Evolutionary conservation across 2,113 vertebrate genomes (phyloP).

Genomic region (Chamaea fasciata): DNA sequence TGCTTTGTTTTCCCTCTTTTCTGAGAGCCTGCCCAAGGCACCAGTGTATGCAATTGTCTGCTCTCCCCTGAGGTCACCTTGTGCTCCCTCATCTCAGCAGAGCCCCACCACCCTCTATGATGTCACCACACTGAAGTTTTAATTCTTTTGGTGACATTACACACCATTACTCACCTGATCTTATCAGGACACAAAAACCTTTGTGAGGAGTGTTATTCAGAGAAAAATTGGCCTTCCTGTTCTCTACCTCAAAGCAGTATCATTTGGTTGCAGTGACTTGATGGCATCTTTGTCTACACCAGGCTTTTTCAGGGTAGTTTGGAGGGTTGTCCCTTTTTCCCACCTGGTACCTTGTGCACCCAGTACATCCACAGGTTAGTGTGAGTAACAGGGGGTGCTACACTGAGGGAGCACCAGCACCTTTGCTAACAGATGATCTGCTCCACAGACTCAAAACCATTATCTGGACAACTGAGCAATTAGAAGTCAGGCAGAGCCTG

Average conservation of each 20-base stretch:
- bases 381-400: background rate
- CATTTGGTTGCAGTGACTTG: background rate
- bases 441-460: background rate
- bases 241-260: background rate
- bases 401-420: background rate
- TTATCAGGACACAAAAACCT: background rate
- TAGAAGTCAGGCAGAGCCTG: background rate
- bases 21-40: fast-evolving
- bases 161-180: background rate
- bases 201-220: background rate
- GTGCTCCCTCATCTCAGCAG: background rate
- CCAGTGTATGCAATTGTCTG: background rate
- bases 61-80: background rate
- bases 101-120: background rate
- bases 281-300: background rate
- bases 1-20: background rate
- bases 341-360: background rate
- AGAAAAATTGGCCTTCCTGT: background rate
- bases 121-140: background rate
- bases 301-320: background rate
- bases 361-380: background rate
- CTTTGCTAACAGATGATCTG: background rate
- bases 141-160: background rate
- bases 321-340: background rate
- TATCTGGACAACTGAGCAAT: background rate